Evolutionary conservation across 2,797 vertebrate genomes (phyloP).

Genomic region (Coregonus ussuriensis): DNA sequence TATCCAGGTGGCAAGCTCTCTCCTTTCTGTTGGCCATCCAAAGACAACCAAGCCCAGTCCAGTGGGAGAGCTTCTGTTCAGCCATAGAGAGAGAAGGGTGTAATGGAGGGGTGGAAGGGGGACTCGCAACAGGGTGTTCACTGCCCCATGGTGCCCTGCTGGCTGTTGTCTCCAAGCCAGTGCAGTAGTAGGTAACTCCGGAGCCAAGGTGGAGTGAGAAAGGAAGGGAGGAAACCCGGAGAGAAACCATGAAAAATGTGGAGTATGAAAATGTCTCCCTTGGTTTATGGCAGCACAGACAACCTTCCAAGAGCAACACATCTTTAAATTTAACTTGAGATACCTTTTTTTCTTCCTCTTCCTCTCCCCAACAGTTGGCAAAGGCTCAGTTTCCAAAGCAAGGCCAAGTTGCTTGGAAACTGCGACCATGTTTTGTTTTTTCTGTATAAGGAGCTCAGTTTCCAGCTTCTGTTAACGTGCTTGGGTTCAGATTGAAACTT

Average conservation of each 20-base stretch:
- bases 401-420: slow-evolving; percentile 79
- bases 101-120: slow-evolving; percentile 41
- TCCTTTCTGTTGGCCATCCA: slow-evolving; percentile 38
- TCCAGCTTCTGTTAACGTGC: slow-evolving; percentile 68
- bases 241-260: slow-evolving; percentile 87
- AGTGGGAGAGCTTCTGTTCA: slow-evolving; percentile 52
- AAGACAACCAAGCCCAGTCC: slow-evolving; percentile 24
- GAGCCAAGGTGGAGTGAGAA: slow-evolving; percentile 76
- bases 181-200: slow-evolving; percentile 66
- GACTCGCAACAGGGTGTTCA: slow-evolving; percentile 42
- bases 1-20: slow-evolving; percentile 69
- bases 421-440: slow-evolving; percentile 65
- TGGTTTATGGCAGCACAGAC: slow-evolving; percentile 80
- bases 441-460: slow-evolving; percentile 64
- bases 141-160: slow-evolving; percentile 67
- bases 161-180: slow-evolving; percentile 69
- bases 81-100: slow-evolving; percentile 24
- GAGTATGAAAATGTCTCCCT: slow-evolving; percentile 88
- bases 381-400: slow-evolving; percentile 59
- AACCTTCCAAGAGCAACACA: slow-evolving; percentile 84
- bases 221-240: slow-evolving; percentile 78
- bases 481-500: slow-evolving; percentile 36
- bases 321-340: slow-evolving; percentile 87
- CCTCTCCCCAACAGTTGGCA: slow-evolving; percentile 76
- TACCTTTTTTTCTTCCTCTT: slow-evolving; percentile 62